Evolutionary conservation across 2,797 vertebrate genomes (phyloP).

Genomic region (Mormyrops boulengeri): DNA sequence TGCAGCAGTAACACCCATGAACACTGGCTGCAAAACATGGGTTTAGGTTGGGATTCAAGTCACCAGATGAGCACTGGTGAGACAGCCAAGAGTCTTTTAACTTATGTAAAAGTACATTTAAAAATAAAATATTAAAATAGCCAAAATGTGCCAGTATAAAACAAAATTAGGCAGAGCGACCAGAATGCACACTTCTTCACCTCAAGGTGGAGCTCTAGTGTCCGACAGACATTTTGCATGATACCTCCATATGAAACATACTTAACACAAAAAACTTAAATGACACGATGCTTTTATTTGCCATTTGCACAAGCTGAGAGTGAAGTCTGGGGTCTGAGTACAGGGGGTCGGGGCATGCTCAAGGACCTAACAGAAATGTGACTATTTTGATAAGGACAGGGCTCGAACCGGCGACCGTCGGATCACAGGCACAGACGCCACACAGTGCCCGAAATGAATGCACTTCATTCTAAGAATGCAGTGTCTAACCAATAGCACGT

Average conservation of each 20-base stretch:
- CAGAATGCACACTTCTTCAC: not conserved
- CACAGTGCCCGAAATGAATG: not conserved
- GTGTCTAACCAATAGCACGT: not conserved
- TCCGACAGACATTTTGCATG: not conserved
- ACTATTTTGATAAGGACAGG: not conserved
- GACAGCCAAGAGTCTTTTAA: not conserved
- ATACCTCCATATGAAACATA: not conserved
- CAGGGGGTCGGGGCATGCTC: not conserved
- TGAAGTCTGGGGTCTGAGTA: not conserved
- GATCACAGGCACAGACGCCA: not conserved
- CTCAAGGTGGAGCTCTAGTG: not conserved
- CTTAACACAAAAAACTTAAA: not conserved
- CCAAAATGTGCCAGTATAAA: not conserved
- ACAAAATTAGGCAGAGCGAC: not conserved
- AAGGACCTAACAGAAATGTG: not conserved
- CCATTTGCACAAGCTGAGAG: not conserved
- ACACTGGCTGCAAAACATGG: not conserved
- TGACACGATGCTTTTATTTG: not conserved
- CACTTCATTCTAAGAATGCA: not conserved
- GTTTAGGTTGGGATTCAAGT: not conserved
- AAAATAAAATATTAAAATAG: not conserved
- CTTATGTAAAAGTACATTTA: not conserved
- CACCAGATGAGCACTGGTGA: not conserved
- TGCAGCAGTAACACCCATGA: not conserved
- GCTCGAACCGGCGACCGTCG: not conserved